These are phyloP conservation scores for Acrocephalus kingi DNA, from an alignment of 2,113 vertebrate species.

Conservation along the genomic window DNA sequence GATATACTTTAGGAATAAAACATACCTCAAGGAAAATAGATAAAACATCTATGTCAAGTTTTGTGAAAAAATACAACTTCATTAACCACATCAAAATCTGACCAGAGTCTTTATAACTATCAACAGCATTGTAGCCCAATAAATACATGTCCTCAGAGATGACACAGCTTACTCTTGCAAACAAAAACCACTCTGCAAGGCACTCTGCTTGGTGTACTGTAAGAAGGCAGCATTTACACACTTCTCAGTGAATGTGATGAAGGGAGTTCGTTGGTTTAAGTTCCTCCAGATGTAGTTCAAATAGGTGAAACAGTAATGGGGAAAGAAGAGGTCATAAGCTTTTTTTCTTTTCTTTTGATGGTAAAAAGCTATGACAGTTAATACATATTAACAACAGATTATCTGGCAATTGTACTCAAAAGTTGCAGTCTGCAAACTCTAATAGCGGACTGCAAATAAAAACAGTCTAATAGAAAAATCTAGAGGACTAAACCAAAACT, in stretches of 20 bases:
- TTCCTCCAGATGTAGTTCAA: not conserved
- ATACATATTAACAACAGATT: not conserved
- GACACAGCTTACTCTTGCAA: not conserved
- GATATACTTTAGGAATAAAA: not conserved
- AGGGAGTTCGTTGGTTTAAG: not conserved
- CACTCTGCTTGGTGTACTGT: not conserved
- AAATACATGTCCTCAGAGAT: not conserved
- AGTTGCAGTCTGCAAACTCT: not conserved
- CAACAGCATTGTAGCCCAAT: not conserved
- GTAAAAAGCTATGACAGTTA: not conserved
- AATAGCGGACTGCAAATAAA: not conserved
- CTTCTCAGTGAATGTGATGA: not conserved
- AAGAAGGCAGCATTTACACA: not conserved
- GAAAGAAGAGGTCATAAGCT: not conserved
- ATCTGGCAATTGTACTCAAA: not conserved
- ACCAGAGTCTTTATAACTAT: not conserved
- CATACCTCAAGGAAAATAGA: not conserved
- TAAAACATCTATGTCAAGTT: not conserved
- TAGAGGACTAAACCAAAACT: not conserved
- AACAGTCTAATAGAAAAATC: not conserved
- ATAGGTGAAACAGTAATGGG: not conserved
- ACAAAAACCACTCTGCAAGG: not conserved
- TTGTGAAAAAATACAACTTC: not conserved
- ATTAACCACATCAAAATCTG: not conserved
- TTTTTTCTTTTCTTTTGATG: not conserved